phyloP scores from a whole-genome alignment of 2,888 invertebrate species.

The Protophormia terraenovae region DNA sequence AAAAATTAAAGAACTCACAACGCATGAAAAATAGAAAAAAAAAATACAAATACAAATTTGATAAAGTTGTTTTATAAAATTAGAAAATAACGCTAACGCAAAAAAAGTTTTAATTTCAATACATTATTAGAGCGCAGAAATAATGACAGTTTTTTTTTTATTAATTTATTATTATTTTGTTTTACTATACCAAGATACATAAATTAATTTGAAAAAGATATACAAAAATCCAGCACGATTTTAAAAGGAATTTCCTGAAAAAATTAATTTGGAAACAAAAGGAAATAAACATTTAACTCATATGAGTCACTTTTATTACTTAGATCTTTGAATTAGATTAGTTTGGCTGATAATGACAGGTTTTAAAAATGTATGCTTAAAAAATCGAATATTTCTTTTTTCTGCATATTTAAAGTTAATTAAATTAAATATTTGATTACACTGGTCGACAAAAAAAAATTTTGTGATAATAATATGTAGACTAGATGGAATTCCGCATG shows the following conservation, averaged over 20 bases:
- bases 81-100: background rate
- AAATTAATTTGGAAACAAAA: background rate
- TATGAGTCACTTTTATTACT: background rate
- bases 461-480: no score
- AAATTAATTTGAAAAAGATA: background rate
- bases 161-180: no score
- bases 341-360: background rate
- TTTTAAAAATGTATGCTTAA: background rate
- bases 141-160: background rate
- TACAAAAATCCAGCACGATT: background rate
- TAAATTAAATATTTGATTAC: no score
- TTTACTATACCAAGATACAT: no score
- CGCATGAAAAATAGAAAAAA: conserved; percentile 10
- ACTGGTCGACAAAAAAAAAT: no score
- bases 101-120: background rate
- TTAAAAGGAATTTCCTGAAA: background rate
- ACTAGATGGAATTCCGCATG: no score
- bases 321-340: no score
- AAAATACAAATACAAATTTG: background rate
- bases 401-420: no score
- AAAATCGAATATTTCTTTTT: no score
- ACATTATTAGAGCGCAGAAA: background rate
- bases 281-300: background rate
- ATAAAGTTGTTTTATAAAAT: background rate
- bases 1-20: background rate